Base-by-base conservation (phyloP, 2,113 vertebrate species). In the Periophthalmodon schlosseri region DNA sequence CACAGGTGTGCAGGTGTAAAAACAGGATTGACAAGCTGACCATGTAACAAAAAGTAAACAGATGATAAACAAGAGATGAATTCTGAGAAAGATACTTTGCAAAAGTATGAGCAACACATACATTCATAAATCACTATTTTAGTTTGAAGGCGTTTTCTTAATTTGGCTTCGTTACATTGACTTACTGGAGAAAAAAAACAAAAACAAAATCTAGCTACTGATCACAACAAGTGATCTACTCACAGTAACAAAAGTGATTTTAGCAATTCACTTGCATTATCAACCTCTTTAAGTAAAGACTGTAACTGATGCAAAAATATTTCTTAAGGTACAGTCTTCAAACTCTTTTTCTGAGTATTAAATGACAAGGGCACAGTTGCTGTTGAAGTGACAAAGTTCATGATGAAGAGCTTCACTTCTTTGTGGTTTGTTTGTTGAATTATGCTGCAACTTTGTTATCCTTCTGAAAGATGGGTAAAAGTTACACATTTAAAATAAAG, bases 401-500 rank as follows among this genome's bases (percentile, higher is more conserved):
- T 95, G 90, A 94, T 86, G 89, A 91, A 91, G 93, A 89, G 92
- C 88, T 90, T 16, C 49, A 56, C 72, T 91, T 92, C 90, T 90
- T 83, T 81, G 75, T 83, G 73, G 89, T 87, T 91, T 89, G 84
- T 75, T 86, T 78, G 83, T 83, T 28, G 88, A 82, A 93, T 95
- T 98, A 99, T 21, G 96, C 97, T 74, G 97, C 94, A 93, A 97
- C 96, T 92, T 97, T 99, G 94, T 97, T 98, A 87, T 99, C 97
- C 96, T 99, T 99, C 97, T 99, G 94, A 39, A 65, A 70, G 16
- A 47, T 56, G 20, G n/a, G 52, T 8, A 56, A 14, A 44, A 56
- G n/a, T 21, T 24, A 68, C 6, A 58, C 64, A 33, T 68, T 12
- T 56, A 14, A 46, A 49, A 60, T 23, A 28, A 28, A 13, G 13